These are phyloP conservation scores for Collichthys lucidus DNA, from an alignment of 2,113 vertebrate species.

Conservation along the genomic window DNA sequence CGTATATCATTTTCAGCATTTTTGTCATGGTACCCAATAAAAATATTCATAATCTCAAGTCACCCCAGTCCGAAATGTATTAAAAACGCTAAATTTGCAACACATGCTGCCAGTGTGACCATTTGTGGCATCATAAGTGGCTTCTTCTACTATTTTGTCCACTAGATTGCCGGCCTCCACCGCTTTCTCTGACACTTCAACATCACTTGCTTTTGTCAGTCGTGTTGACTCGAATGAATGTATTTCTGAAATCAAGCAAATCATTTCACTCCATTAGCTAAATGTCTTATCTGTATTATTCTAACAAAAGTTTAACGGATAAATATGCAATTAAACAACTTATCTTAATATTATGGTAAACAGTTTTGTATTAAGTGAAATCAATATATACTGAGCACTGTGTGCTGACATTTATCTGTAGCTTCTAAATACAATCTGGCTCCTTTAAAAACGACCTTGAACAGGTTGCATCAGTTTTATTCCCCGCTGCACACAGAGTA, in stretches of 20 bases:
- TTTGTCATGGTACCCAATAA: too few relatives aligned
- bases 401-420: constrained; percentile 52
- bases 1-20: too few relatives aligned
- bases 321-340: neutral
- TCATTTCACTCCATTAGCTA: neutral
- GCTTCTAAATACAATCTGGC: constrained; percentile 37
- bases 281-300: neutral
- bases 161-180: too few relatives aligned
- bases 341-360: neutral
- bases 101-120: too few relatives aligned
- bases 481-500: constrained; percentile 1
- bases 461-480: constrained; percentile 21
- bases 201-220: too few relatives aligned
- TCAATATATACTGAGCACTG: constrained; percentile 29
- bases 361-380: constrained; percentile 18
- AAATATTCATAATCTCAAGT: too few relatives aligned
- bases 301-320: neutral
- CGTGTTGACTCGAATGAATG: too few relatives aligned
- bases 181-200: too few relatives aligned
- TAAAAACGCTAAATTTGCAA: too few relatives aligned
- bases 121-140: too few relatives aligned
- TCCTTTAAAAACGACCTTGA: constrained; percentile 63
- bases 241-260: constrained; percentile 1
- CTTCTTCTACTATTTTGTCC: too few relatives aligned
- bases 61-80: too few relatives aligned